These are phyloP conservation scores for Urocyon cinereoargenteus DNA, from an alignment of 2,797 vertebrate species.

Conservation along the genomic window DNA sequence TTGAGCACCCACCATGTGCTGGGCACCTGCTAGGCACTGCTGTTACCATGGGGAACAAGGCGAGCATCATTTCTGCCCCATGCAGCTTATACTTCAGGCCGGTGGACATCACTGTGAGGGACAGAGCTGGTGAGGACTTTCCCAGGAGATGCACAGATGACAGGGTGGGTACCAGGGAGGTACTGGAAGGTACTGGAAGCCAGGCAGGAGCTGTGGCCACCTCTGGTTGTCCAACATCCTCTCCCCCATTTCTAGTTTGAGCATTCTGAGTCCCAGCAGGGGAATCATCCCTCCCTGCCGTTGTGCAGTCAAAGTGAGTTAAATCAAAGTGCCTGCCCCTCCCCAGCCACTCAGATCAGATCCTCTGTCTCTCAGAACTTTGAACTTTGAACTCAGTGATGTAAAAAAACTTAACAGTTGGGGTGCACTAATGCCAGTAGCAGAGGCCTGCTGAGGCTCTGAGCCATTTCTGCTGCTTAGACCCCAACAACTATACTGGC, in stretches of 20 bases:
- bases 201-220: background rate
- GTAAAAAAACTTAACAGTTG: background rate
- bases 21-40: background rate
- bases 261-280: background rate
- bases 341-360: background rate
- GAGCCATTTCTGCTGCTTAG: background rate
- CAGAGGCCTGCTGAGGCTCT: background rate
- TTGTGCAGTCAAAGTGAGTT: background rate
- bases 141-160: background rate
- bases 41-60: background rate
- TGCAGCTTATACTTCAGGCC: background rate
- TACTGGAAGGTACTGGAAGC: background rate
- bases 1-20: background rate
- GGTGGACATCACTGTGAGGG: background rate
- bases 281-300: background rate
- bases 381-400: background rate
- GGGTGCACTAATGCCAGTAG: background rate
- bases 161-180: too few species aligned
- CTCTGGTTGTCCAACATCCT: background rate
- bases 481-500: background rate
- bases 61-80: background rate
- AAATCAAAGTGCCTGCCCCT: background rate
- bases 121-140: background rate
- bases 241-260: background rate
- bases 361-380: background rate